Conservation (phyloP, 2,888 invertebrate species). For the Quadroppia sp. region DNA sequence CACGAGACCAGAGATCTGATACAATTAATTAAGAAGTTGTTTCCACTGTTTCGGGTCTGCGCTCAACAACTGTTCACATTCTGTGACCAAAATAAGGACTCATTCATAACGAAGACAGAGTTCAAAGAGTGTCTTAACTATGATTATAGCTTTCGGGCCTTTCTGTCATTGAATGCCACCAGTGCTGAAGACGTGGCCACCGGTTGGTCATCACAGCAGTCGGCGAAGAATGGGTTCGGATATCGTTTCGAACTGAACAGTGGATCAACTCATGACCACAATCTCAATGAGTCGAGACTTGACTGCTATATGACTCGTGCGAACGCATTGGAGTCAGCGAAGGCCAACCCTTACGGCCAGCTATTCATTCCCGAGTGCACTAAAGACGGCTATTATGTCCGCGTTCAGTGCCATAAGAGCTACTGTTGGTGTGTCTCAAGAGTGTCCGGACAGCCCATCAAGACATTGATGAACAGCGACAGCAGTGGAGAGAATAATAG, state of each 20-base stretch:
- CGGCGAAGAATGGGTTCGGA: background rate
- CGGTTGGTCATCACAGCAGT: background rate
- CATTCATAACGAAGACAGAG: background rate
- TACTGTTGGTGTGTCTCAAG: slow-evolving; percentile 40
- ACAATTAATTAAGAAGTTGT: background rate
- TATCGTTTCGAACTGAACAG: slow-evolving; percentile 1
- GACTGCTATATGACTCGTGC: slow-evolving; percentile 35
- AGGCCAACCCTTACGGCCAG: slow-evolving; percentile 15
- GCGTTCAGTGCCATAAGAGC: slow-evolving; percentile 33
- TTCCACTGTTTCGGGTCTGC: slow-evolving; percentile 21
- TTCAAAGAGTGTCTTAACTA: slow-evolving; percentile 36
- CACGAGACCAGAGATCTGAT: slow-evolving; percentile 24
- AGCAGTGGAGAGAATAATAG: background rate
- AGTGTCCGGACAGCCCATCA: slow-evolving; percentile 37
- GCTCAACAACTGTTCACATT: slow-evolving; percentile 34
- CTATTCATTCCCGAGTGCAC: slow-evolving; percentile 39
- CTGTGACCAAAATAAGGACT: slow-evolving; percentile 40
- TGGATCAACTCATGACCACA: background rate
- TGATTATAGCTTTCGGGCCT: slow-evolving; percentile 1
- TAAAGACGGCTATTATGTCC: slow-evolving; percentile 39
- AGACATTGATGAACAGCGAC: slow-evolving; percentile 10
- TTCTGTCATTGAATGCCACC: background rate
- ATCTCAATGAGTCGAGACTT: slow-evolving; percentile 15
- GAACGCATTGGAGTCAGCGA: slow-evolving; percentile 27
- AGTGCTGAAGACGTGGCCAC: background rate